Base-by-base conservation (phyloP, 2,113 vertebrate species). In the Brienomyrus brachyistius region DNA sequence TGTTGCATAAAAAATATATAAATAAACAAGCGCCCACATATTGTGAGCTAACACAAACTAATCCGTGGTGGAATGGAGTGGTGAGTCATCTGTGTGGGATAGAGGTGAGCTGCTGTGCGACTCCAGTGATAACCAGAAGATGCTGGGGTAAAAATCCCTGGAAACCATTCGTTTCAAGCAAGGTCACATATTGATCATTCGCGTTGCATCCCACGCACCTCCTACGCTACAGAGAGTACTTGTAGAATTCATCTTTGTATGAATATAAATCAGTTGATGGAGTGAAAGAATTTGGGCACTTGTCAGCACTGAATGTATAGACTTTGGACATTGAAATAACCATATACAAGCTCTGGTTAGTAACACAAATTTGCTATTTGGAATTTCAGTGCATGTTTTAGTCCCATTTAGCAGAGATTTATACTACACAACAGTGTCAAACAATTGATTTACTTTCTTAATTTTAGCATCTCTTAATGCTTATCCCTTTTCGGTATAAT, bases 51-150 rank as follows among this genome's bases (percentile, higher is more conserved):
- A 17, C 31, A 27, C 88, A 89, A 82, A 43, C 11, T 4, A 56
- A 89, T 10, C 21, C 19, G 2, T 27, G 23, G 52, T 59, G 80
- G 89, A 62, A 56, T 35, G 45, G 51, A 52, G 89, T 45, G 23
- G 40, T 89, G 89, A 89, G 40, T 89, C 89, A 89, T 89, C 50
- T 56, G 52, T 54, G 77, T 84, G 77, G 77, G 89, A 83, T 47
- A 62, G 80, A 56, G 88, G 88, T 83, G 77, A 89, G 89, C 52
- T 89, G 43, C 27, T 80, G 45, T 31, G 4, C 43, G 80, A 83
- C 89, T 89, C 89, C 40, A 48, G 51, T 47, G 52, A 21, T 84
- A 84, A 62, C 89, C 54, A 17, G 52, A 45, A 85, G 89, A 52
- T 48, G 52, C 43, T 80, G 89, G 89, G 80, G 56, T 83, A 89